Conservation (phyloP, 2,797 vertebrate species). For the Sebastes wilsoni region DNA sequence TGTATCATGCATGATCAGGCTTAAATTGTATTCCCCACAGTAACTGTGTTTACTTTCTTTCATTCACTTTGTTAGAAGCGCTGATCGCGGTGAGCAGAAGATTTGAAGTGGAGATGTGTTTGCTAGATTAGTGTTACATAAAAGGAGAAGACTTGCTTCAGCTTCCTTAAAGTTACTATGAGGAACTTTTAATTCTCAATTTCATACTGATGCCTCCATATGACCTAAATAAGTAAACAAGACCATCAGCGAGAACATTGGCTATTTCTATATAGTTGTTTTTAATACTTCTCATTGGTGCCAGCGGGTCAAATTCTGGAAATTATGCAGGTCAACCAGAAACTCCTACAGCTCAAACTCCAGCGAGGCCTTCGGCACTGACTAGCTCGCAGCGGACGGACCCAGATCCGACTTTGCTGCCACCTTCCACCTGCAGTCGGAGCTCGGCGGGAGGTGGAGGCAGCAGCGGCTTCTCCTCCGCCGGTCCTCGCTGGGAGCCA, state of each 20-base stretch:
- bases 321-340: background rate
- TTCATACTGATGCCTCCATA: background rate
- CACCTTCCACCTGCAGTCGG: too few relatives aligned
- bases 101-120: background rate
- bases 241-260: background rate
- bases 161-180: background rate
- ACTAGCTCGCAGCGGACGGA: too few relatives aligned
- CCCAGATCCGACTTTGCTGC: too few relatives aligned
- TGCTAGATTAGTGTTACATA: background rate
- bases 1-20: background rate
- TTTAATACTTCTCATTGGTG: too few relatives aligned
- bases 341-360: background rate
- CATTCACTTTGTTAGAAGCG: background rate
- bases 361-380: fast-evolving
- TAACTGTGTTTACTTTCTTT: background rate
- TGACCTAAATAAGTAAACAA: background rate
- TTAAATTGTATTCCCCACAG: background rate
- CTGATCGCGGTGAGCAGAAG: background rate
- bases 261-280: too few relatives aligned
- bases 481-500: too few relatives aligned
- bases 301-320: fast-evolving
- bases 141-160: background rate
- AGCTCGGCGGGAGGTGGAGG: too few relatives aligned
- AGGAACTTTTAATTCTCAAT: background rate
- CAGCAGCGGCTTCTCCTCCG: too few relatives aligned